Base-by-base conservation (phyloP, 2,797 vertebrate species). In the Enteromius thamalakanensis region DNA sequence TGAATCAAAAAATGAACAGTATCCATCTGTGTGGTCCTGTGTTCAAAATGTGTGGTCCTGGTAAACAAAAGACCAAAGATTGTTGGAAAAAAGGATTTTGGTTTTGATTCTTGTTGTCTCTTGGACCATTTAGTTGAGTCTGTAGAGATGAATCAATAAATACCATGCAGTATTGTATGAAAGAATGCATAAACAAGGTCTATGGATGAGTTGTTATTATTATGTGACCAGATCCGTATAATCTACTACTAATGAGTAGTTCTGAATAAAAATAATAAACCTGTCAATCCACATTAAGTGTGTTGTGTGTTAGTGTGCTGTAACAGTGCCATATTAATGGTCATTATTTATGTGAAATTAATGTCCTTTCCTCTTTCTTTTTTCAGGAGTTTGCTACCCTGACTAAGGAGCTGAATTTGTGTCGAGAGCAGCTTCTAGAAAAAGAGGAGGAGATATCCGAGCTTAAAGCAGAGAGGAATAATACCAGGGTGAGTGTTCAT, bases 361-460 rank as follows among this genome's bases (percentile, higher is more conserved):
- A n/a, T n/a, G n/a, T n/a, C n/a, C n/a, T n/a, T 70, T n/a, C 53
- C 34, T 79, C 23, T 74, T 0, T 67, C 21, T 87, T 10, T 81
- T 10, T 83, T 23, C 93, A 99, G 97, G 97, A 98, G 95, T 97
- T 98, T 92, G 96, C 97, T 34, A 96, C 97, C 21, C 92, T 99
- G 90, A 98, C 97, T 0, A 97, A 97, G 93, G 97, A 99, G 95
- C 95, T 99, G 88, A 98, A 96, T 85, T 92, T 94, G 70, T 99
- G 97, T 91, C 95, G 96, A 87, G 97, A 98, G 91, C 97, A 98
- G 93, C 97, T 99, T 86, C 90, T 95, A 89, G 98, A 99, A 92
- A 95, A 98, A 90, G 98, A 99, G 87, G 98, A 99, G 89, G 98
- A 99, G 92, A 98, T 99, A 91, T 97, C 98, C 0, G 98, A 99